Conservation (phyloP, 2,797 vertebrate species). For the Neosilurus hyrtlii region DNA sequence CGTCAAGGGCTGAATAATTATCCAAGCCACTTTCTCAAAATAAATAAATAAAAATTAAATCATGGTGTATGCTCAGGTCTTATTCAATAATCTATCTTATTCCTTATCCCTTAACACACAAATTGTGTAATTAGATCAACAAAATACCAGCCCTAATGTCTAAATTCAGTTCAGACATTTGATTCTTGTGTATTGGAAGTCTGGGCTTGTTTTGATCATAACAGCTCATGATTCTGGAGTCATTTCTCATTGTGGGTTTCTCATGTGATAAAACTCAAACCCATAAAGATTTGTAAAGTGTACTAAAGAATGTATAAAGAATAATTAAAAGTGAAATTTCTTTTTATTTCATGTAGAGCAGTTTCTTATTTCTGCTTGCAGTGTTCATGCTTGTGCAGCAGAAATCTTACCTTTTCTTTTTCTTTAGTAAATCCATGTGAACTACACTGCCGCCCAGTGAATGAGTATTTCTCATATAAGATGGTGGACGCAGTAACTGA, state of each 20-base stretch:
- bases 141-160: too few relatives aligned
- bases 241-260: background rate
- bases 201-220: background rate
- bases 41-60: too few relatives aligned
- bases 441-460: conserved; percentile 86
- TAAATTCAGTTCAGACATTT: too few relatives aligned
- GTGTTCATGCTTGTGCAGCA: background rate
- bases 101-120: too few relatives aligned
- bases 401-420: conserved; percentile 1
- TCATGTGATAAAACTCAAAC: too few relatives aligned
- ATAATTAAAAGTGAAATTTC: background rate
- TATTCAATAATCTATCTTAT: too few relatives aligned
- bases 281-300: background rate
- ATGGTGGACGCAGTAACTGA: conserved; percentile 85
- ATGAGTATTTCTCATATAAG: conserved; percentile 85
- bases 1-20: too few relatives aligned
- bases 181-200: background rate
- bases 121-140: too few relatives aligned
- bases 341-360: background rate
- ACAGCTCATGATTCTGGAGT: background rate
- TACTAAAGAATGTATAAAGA: background rate
- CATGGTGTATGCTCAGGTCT: too few relatives aligned
- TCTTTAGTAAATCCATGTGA: conserved; percentile 86
- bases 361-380: background rate
- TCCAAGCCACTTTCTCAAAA: too few relatives aligned